These are phyloP conservation scores for Pedetes capensis DNA, from an alignment of 2,113 vertebrate genomes.

Conservation along the genomic window DNA sequence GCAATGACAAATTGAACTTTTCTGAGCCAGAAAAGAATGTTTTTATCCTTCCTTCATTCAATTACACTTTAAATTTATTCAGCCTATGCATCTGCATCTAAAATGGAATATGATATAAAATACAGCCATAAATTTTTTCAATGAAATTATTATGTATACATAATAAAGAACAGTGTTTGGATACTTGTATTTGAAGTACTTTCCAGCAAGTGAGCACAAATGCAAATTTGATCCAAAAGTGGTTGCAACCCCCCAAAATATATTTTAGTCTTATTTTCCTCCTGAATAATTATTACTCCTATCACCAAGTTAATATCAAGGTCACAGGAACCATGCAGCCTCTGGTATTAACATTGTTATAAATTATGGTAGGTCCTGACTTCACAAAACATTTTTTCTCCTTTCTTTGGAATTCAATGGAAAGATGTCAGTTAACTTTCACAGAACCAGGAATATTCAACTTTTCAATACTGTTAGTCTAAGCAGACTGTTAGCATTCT, in stretches of 20 bases:
- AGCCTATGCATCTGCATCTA: not conserved
- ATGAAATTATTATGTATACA: not conserved
- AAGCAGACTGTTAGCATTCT: not conserved
- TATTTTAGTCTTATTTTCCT: slow-evolving; percentile 46
- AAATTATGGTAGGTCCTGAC: not conserved
- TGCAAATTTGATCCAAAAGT: slow-evolving; percentile 29
- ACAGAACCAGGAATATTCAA: not conserved
- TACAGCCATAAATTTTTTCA: slow-evolving; percentile 6
- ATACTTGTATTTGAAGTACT: slow-evolving; percentile 38
- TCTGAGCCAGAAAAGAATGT: slow-evolving; percentile 46
- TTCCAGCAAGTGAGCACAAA: not conserved
- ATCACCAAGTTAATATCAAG: not conserved
- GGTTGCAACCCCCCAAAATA: not conserved
- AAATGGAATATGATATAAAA: slow-evolving; percentile 52
- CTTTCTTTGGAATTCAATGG: not conserved
- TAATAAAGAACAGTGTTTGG: slow-evolving; percentile 24
- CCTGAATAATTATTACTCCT: not conserved
- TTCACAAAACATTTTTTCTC: not conserved
- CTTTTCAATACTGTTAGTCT: not conserved
- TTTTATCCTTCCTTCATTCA: slow-evolving; percentile 57
- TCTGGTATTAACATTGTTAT: not conserved
- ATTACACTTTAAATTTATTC: slow-evolving; percentile 58
- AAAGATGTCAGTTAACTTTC: slow-evolving; percentile 1
- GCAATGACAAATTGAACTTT: slow-evolving; percentile 30
- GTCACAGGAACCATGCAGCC: not conserved